Evolutionary conservation across 2,888 invertebrate genomes (phyloP).

Genomic region (Zonitis immaculata): DNA sequence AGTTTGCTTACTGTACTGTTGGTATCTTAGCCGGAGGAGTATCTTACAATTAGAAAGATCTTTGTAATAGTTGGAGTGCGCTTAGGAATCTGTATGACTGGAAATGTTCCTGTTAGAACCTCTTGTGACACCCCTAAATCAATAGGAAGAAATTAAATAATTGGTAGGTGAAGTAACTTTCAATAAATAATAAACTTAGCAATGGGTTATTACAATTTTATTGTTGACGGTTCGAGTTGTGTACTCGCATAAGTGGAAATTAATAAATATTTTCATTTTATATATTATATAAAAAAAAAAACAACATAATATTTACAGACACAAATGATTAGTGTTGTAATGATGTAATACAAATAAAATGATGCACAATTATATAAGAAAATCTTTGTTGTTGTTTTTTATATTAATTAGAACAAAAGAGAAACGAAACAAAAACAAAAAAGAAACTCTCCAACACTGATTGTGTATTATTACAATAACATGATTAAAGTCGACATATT

Average conservation of each 20-base stretch:
- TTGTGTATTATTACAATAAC: conserved; percentile 12
- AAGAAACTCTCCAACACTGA: conserved; percentile 23
- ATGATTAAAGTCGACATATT: conserved; percentile 1
- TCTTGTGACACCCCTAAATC: too few relatives aligned
- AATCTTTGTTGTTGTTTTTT: too few relatives aligned
- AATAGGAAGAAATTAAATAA: too few relatives aligned
- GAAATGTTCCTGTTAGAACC: too few relatives aligned
- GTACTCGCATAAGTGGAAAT: conserved; percentile 41
- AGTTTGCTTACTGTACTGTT: too few relatives aligned
- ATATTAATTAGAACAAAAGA: conserved; percentile 24
- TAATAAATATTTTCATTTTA: conserved; percentile 45
- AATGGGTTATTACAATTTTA: conserved; percentile 41
- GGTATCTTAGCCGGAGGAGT: too few relatives aligned
- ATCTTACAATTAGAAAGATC: too few relatives aligned
- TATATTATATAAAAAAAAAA: conserved; percentile 49
- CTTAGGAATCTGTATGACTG: too few relatives aligned
- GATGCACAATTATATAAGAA: conserved; percentile 29
- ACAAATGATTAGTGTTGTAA: conserved; percentile 42
- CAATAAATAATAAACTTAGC: conserved; percentile 6
- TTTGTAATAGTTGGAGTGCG: too few relatives aligned
- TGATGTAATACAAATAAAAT: conserved; percentile 32
- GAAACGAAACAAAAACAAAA: conserved; percentile 23
- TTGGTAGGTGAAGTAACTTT: too few relatives aligned
- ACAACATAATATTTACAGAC: conserved; percentile 50
- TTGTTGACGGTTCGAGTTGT: conserved; percentile 40